Percentiles rank a stretch among this genome's conserved stretches.
These are phyloP conservation scores for Spheniscus mendiculus DNA, from an alignment of 2,113 vertebrate genomes.

Conservation along the genomic window DNA sequence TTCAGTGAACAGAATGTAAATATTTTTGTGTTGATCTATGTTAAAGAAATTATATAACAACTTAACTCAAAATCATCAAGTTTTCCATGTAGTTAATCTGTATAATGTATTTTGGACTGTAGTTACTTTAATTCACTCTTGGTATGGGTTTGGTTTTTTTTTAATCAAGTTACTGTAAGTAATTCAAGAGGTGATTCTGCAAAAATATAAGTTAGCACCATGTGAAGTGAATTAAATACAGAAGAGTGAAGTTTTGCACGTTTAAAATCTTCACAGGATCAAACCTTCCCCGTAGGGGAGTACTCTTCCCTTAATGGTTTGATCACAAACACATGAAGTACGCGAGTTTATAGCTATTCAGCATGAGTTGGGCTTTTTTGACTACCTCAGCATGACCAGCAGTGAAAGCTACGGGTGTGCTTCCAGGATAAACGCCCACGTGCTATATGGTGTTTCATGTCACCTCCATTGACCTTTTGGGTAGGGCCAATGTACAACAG, in stretches of 20 bases:
- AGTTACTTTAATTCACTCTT: not conserved
- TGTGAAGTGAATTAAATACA: not conserved
- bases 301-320: not conserved
- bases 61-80: not conserved
- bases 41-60: not conserved
- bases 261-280: not conserved
- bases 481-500: not conserved
- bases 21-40: not conserved
- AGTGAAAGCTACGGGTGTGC: not conserved
- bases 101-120: not conserved
- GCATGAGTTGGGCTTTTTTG: not conserved
- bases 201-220: not conserved
- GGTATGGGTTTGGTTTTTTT: not conserved
- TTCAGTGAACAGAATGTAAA: not conserved
- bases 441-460: too few species aligned
- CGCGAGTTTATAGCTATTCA: not conserved
- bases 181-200: not conserved
- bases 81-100: not conserved
- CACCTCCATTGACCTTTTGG: not conserved
- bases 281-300: not conserved
- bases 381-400: not conserved
- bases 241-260: not conserved
- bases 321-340: not conserved
- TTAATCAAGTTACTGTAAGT: not conserved
- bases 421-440: not conserved